These are phyloP conservation scores for Heliconius melpomene DNA, from an alignment of 1,140 invertebrate species.

Conservation along the genomic window DNA sequence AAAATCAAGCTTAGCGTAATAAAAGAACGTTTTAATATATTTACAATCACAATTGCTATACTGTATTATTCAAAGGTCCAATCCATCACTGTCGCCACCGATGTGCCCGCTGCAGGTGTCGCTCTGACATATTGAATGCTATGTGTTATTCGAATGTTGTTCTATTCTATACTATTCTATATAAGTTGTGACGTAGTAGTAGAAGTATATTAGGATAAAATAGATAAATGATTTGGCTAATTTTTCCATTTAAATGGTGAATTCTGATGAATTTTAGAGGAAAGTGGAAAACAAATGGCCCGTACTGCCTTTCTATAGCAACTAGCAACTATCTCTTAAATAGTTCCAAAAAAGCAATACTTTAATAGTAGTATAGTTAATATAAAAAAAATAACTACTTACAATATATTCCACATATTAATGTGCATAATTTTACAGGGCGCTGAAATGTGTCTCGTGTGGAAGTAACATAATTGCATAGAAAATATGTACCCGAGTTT, in stretches of 20 bases:
- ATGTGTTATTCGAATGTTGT: constrained; percentile 12
- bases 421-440: constrained; percentile 22
- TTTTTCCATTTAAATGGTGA: too few species aligned
- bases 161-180: constrained; percentile 6
- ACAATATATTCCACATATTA: constrained; percentile 10
- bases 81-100: constrained; percentile 11
- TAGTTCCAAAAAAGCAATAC: too few species aligned
- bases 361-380: too few species aligned
- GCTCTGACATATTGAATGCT: constrained; percentile 6
- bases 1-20: background rate
- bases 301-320: background rate
- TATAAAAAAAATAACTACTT: too few species aligned
- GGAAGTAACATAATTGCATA: constrained; percentile 53
- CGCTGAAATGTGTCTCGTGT: constrained; percentile 42
- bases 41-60: constrained; percentile 9
- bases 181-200: background rate
- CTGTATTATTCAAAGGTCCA: constrained; percentile 10
- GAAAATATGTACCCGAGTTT: constrained; percentile 60
- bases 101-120: constrained; percentile 12
- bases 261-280: background rate
- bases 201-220: background rate
- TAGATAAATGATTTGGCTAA: too few species aligned
- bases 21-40: constrained; percentile 9
- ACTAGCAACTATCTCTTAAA: too few species aligned
- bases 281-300: background rate